A percentile compares a stretch with the other conserved stretches of the same genome.
Evolutionary conservation across 2,888 invertebrate species (phyloP).

Genomic region (Eupelmus urozonus): DNA sequence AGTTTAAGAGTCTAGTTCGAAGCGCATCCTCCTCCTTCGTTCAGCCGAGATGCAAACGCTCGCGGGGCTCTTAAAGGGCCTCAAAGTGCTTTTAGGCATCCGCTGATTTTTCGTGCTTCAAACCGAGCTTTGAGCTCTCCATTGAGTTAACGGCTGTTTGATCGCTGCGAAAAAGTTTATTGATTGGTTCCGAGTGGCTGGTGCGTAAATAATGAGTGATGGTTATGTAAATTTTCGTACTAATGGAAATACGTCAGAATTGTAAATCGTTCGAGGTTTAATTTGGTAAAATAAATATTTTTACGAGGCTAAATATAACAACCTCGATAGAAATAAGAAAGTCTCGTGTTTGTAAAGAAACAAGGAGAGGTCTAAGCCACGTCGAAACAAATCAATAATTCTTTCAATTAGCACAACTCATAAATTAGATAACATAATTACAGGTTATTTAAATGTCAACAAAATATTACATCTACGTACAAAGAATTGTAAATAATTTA

Average conservation of each 20-base stretch:
- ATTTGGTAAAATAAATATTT: too few species aligned
- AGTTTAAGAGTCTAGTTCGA: background rate
- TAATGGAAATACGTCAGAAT: too few species aligned
- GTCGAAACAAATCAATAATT: conserved; percentile 6
- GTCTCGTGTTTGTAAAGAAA: too few species aligned
- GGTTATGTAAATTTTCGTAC: too few species aligned
- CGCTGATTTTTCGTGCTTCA: conserved; percentile 1
- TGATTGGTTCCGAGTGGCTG: conserved; percentile 4
- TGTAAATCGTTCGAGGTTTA: too few species aligned
- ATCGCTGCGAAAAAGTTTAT: conserved; percentile 17
- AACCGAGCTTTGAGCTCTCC: background rate
- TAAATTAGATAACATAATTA: background rate
- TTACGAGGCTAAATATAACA: too few species aligned
- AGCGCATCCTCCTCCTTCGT: background rate
- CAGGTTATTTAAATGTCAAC: background rate
- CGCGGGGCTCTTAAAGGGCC: background rate
- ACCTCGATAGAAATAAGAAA: too few species aligned
- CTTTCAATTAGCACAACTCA: background rate
- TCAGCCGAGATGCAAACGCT: background rate
- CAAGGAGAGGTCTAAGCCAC: background rate
- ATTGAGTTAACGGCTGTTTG: background rate
- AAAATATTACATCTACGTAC: background rate
- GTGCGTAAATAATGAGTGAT: background rate
- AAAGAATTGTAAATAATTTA: background rate
- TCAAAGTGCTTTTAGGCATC: conserved; percentile 7